These are phyloP conservation scores for Mythimna vitellina DNA, from an alignment of 2,888 invertebrate species.

Conservation along the genomic window DNA sequence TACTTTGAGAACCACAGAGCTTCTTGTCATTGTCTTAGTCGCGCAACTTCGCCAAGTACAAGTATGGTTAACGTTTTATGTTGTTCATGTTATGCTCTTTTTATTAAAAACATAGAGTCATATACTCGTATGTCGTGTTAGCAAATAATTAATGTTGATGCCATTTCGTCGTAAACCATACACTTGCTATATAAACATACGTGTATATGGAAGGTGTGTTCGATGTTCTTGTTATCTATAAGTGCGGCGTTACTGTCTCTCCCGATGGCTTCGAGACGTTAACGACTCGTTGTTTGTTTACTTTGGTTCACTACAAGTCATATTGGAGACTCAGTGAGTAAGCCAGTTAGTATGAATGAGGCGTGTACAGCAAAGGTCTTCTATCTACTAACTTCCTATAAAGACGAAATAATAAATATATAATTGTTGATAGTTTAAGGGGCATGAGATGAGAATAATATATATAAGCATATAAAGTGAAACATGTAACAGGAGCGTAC, in stretches of 20 bases:
- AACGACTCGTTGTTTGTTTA: slow-evolving; percentile 8
- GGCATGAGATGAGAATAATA: background rate
- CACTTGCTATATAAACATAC: background rate
- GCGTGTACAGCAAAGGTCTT: background rate
- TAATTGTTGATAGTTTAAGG: background rate
- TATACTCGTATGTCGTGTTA: slow-evolving; percentile 20
- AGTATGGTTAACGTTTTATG: background rate
- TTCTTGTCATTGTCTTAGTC: background rate
- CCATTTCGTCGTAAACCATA: slow-evolving; percentile 1
- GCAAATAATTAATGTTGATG: slow-evolving; percentile 29
- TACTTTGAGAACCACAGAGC: background rate
- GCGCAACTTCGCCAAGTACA: no score
- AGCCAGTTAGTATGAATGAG: background rate
- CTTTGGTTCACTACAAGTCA: background rate
- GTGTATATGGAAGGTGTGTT: background rate
- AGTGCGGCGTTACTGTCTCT: slow-evolving; percentile 38
- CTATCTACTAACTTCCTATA: no score
- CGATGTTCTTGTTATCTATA: slow-evolving; percentile 30
- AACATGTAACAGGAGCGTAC: background rate
- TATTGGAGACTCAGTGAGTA: background rate
- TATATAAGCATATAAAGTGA: no score
- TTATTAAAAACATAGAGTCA: background rate
- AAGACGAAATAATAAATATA: background rate
- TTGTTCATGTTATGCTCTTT: background rate
- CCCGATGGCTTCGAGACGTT: background rate